Percentiles rank a stretch among this genome's conserved stretches.
phyloP scores from a whole-genome alignment of 2,113 vertebrate genomes.

The Girardinichthys multiradiatus region DNA sequence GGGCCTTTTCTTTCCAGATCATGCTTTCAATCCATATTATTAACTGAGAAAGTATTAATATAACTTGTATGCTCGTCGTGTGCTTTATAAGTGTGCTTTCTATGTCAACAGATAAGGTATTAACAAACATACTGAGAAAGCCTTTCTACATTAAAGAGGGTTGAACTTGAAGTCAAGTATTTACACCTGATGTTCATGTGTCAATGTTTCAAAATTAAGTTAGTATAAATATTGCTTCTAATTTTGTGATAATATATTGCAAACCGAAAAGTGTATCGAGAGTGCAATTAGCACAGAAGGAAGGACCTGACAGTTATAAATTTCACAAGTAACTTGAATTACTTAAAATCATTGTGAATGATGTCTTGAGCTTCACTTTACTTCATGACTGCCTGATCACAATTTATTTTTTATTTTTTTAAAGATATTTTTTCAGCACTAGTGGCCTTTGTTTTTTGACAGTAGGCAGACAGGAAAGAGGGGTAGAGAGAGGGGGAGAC shows the following conservation, averaged over 20 bases:
- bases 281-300: too few relatives aligned
- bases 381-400: too few relatives aligned
- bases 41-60: conserved; percentile 2
- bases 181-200: not conserved
- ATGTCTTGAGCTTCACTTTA: too few relatives aligned
- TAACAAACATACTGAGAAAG: not conserved
- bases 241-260: not conserved
- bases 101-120: not conserved
- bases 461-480: too few relatives aligned
- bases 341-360: too few relatives aligned
- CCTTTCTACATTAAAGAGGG: too few relatives aligned
- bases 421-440: too few relatives aligned
- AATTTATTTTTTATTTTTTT: too few relatives aligned
- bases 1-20: conserved; percentile 36
- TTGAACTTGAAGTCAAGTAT: not conserved
- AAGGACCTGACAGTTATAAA: too few relatives aligned
- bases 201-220: not conserved
- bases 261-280: not conserved
- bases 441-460: too few relatives aligned
- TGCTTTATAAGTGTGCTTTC: not conserved
- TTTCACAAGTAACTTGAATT: too few relatives aligned
- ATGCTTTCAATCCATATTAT: conserved; percentile 32
- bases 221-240: not conserved
- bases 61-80: not conserved
- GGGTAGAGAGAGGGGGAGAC: too few relatives aligned